Evolutionary conservation across 2,888 invertebrate genomes (phyloP).

Genomic region (Hyppa rectilinea): DNA sequence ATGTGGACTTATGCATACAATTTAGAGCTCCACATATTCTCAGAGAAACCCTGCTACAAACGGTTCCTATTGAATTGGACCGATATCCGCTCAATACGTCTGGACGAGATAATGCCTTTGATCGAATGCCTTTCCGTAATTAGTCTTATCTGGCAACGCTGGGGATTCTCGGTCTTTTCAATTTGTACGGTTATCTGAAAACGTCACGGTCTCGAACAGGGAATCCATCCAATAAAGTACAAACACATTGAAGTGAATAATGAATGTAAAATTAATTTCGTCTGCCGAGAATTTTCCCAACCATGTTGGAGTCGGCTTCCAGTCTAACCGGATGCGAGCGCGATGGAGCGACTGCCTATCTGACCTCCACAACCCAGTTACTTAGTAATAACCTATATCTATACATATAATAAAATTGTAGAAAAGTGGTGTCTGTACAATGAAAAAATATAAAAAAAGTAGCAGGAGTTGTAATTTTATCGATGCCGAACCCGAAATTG

Average conservation of each 20-base stretch:
- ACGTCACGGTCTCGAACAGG: not conserved
- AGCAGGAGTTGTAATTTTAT: too few relatives aligned
- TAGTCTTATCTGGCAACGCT: slow-evolving; percentile 59
- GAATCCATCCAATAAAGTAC: not conserved
- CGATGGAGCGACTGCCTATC: too few relatives aligned
- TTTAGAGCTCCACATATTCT: slow-evolving; percentile 40
- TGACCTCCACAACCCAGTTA: too few relatives aligned
- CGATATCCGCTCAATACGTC: slow-evolving; percentile 59
- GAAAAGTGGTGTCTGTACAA: too few relatives aligned
- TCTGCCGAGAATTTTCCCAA: too few relatives aligned
- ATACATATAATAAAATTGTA: too few relatives aligned
- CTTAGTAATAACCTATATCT: too few relatives aligned
- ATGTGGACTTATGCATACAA: slow-evolving; percentile 43
- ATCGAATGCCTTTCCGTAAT: slow-evolving; percentile 63
- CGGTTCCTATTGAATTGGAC: slow-evolving; percentile 22
- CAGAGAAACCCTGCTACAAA: slow-evolving; percentile 24
- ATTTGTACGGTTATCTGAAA: not conserved
- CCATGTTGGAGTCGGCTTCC: too few relatives aligned
- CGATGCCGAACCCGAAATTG: too few relatives aligned
- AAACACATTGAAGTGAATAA: not conserved
- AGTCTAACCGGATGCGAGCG: too few relatives aligned
- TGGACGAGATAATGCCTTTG: slow-evolving; percentile 72
- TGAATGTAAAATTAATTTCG: slow-evolving; percentile 2
- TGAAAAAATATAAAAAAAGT: too few relatives aligned
- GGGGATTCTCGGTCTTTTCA: slow-evolving; percentile 46